These are phyloP conservation scores for Achroia grisella DNA, from an alignment of 1,140 invertebrate genomes.

Conservation along the genomic window DNA sequence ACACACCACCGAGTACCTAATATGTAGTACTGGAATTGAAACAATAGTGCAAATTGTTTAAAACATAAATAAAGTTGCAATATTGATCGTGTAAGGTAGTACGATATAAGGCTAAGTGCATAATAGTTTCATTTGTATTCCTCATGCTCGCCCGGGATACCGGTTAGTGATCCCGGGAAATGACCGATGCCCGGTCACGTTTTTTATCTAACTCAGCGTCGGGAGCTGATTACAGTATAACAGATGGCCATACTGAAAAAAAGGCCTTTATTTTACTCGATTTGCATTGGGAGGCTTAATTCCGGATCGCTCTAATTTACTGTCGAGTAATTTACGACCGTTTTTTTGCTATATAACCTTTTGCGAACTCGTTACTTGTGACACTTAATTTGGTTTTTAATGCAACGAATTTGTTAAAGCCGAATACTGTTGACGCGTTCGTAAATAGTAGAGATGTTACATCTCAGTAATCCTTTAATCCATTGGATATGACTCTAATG, in stretches of 20 bases:
- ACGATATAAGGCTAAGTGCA: neutral
- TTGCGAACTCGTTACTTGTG: no score
- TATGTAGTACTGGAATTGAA: no score
- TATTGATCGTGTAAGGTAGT: no score
- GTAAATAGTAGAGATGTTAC: no score
- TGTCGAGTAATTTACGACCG: neutral
- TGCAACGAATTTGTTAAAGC: no score
- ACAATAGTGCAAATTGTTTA: no score
- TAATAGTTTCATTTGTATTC: conserved; percentile 36
- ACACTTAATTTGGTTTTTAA: no score
- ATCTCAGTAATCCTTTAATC: no score
- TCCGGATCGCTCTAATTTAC: neutral
- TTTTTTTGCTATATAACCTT: neutral
- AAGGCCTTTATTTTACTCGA: conserved; percentile 1
- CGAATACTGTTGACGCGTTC: no score
- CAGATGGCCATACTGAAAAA: neutral
- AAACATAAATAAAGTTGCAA: no score
- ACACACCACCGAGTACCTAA: no score
- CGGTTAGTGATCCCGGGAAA: conserved; percentile 19
- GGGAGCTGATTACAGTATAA: conserved; percentile 1
- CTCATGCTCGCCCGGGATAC: conserved; percentile 6
- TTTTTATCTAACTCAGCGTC: neutral
- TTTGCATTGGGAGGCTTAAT: conserved; percentile 2
- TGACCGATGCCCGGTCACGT: conserved; percentile 23
- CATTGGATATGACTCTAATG: no score